phyloP scores from a whole-genome alignment of 2,113 vertebrate genomes.

The Gadus macrocephalus region DNA sequence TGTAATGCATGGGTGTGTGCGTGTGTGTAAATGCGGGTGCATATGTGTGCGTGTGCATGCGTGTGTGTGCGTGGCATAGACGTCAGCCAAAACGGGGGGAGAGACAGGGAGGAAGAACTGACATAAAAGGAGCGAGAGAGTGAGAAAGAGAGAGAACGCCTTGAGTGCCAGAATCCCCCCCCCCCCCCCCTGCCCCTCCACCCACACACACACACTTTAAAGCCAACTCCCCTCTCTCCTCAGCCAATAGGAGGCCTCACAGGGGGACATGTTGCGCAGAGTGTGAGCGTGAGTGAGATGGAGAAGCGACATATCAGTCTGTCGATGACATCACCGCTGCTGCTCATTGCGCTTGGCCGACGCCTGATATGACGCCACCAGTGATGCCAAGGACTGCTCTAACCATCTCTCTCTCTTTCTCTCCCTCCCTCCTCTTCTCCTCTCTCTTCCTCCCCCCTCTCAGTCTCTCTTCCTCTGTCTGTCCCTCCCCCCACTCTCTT shows the following conservation, averaged over 20 bases:
- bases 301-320: not conserved
- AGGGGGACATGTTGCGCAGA: not conserved
- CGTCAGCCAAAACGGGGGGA: conserved; percentile 20
- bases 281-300: not conserved
- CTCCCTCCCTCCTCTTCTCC: not conserved
- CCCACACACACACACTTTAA: conserved; percentile 21
- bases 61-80: conserved; percentile 24
- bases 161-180: not conserved
- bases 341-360: not conserved
- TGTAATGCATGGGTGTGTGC: conserved; percentile 1
- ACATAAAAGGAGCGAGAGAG: not conserved
- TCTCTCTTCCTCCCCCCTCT: not conserved
- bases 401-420: not conserved
- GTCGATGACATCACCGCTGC: conserved; percentile 29
- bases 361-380: conserved; percentile 6
- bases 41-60: not conserved
- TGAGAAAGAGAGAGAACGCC: not conserved
- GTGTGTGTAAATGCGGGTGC: conserved; percentile 11
- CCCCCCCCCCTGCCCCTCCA: not conserved
- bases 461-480: not conserved
- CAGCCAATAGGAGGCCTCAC: conserved; percentile 33
- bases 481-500: not conserved
- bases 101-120: too few relatives aligned
- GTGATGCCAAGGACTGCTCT: not conserved
- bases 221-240: conserved; percentile 28